Evolutionary conservation across 2,113 vertebrate genomes (phyloP).

Genomic region (Oreocharis arfaki): DNA sequence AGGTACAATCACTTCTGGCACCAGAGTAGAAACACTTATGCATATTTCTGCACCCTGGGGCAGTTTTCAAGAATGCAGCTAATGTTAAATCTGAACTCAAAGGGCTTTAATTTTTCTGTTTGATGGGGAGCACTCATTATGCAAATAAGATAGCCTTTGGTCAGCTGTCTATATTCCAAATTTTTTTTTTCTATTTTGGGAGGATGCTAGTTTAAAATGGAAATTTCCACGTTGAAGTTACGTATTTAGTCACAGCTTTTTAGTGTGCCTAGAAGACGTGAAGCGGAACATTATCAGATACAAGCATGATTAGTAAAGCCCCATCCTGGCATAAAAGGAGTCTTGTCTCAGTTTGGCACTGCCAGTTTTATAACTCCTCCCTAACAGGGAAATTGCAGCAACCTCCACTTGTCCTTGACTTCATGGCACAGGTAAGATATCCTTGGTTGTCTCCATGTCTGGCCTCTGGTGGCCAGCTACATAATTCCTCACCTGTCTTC

Average conservation of each 20-base stretch:
- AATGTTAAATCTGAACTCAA: conserved; percentile 32
- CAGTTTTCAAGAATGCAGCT: conserved; percentile 45
- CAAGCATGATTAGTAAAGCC: background rate
- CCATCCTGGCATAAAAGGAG: background rate
- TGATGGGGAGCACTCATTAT: conserved; percentile 53
- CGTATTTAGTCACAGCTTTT: conserved; percentile 11
- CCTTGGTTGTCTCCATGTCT: background rate
- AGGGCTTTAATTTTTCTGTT: conserved; percentile 59
- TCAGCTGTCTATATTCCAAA: conserved; percentile 45
- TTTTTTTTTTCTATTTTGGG: background rate
- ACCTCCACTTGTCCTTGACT: background rate
- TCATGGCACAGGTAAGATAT: background rate
- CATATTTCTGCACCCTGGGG: conserved; percentile 32
- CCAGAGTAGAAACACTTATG: conserved; percentile 38
- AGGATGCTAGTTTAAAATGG: conserved; percentile 42
- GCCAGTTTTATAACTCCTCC: background rate
- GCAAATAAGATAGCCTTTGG: conserved; percentile 49
- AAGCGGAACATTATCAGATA: background rate
- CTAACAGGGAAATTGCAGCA: background rate
- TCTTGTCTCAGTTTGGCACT: background rate
- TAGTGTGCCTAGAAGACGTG: background rate
- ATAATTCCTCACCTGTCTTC: background rate
- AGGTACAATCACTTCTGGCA: conserved; percentile 57
- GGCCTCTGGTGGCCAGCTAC: background rate
- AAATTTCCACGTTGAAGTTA: conserved; percentile 32